Conservation (phyloP, 2,113 vertebrate species). For the Sphyrna mokarran region DNA sequence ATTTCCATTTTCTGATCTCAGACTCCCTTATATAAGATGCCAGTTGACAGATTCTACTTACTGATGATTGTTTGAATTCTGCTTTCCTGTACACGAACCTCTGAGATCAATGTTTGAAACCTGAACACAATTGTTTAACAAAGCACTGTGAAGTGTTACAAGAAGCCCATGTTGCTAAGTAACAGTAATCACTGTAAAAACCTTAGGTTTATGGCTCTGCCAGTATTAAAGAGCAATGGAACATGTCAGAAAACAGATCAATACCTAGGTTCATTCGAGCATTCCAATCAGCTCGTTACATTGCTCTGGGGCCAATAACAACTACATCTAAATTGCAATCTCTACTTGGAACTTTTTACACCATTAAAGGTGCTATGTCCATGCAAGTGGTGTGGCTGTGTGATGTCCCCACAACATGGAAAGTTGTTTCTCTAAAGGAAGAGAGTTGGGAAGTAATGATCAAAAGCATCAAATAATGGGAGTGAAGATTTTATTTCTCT, state of each 20-base stretch:
- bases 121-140: conserved; percentile 24
- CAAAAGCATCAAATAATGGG: neutral
- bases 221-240: neutral
- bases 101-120: conserved; percentile 1
- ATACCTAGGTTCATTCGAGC: neutral
- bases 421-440: neutral
- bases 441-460: neutral
- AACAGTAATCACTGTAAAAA: neutral
- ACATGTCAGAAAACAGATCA: conserved; percentile 26
- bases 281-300: neutral
- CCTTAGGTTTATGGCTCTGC: neutral
- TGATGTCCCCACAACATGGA: too few relatives aligned
- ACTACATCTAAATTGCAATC: neutral
- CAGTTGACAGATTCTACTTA: neutral
- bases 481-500: neutral
- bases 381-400: neutral
- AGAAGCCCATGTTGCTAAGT: neutral
- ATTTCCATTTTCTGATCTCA: neutral
- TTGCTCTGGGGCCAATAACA: neutral
- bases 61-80: neutral
- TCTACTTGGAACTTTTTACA: neutral
- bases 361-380: neutral
- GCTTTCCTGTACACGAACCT: neutral
- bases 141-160: neutral
- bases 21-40: neutral